Conservation (phyloP, 2,888 invertebrate genomes). For the Hipparchia semele region DNA sequence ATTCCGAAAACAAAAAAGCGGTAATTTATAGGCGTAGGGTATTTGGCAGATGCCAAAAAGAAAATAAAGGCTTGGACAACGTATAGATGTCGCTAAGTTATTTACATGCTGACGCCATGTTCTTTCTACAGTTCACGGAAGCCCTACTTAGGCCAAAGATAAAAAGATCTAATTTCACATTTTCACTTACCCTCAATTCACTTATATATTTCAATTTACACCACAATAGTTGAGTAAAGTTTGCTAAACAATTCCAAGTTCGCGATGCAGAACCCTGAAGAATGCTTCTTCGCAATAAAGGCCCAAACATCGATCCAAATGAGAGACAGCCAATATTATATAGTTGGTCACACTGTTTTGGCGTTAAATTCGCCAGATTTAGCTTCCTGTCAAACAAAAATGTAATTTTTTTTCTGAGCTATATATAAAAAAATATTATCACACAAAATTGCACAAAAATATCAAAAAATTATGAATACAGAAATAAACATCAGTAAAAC, state of each 20-base stretch:
- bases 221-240: conserved; percentile 85
- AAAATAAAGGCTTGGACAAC: too few relatives aligned
- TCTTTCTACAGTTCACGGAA: conserved; percentile 70
- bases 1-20: too few relatives aligned
- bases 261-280: conserved; percentile 87
- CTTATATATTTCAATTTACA: conserved; percentile 83
- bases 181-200: conserved; percentile 77
- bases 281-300: conserved; percentile 85
- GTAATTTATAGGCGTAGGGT: too few relatives aligned
- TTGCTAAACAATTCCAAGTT: conserved; percentile 87
- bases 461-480: too few relatives aligned
- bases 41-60: too few relatives aligned
- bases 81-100: conserved; percentile 73
- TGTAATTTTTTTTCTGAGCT: background rate
- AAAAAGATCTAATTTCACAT: conserved; percentile 49
- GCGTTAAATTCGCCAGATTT: conserved; percentile 45
- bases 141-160: conserved; percentile 61
- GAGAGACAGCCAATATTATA: conserved; percentile 65
- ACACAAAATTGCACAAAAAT: conserved; percentile 8
- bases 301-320: conserved; percentile 86
- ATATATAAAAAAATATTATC: conserved; percentile 7
- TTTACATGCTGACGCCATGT: conserved; percentile 82
- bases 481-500: too few relatives aligned
- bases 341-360: conserved; percentile 63
- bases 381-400: conserved; percentile 41